Conservation (phyloP, 2,113 vertebrate genomes). For the Rhinoptilus africanus region DNA sequence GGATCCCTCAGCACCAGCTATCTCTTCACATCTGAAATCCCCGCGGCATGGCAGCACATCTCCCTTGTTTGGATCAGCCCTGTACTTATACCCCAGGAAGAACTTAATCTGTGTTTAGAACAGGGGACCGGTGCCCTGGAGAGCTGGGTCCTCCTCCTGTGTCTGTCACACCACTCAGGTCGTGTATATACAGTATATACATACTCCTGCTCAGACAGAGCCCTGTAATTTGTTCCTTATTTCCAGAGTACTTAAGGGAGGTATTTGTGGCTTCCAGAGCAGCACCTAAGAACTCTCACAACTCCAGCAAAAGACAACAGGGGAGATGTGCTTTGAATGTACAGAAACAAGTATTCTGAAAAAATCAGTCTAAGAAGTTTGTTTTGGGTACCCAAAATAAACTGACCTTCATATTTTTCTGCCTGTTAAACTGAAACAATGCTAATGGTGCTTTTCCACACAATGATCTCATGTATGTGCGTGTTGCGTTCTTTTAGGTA, state of each 20-base stretch:
- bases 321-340: not conserved
- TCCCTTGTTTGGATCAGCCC: not conserved
- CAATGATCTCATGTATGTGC: not conserved
- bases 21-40: not conserved
- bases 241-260: not conserved
- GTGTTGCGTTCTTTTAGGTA: not conserved
- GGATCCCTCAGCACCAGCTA: not conserved
- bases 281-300: not conserved
- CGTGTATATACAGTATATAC: not conserved
- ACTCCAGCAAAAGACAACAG: not conserved
- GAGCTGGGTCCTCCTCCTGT: not conserved
- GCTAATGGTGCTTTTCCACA: not conserved
- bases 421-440: not conserved
- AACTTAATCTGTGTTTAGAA: not conserved
- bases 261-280: not conserved
- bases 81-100: not conserved
- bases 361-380: not conserved
- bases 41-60: not conserved
- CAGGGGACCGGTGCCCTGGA: not conserved
- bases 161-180: not conserved
- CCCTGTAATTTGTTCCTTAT: not conserved
- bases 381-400: not conserved
- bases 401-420: not conserved
- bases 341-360: not conserved
- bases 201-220: not conserved